Conservation (phyloP, 2,113 vertebrate genomes). For the Oncorhynchus keta region DNA sequence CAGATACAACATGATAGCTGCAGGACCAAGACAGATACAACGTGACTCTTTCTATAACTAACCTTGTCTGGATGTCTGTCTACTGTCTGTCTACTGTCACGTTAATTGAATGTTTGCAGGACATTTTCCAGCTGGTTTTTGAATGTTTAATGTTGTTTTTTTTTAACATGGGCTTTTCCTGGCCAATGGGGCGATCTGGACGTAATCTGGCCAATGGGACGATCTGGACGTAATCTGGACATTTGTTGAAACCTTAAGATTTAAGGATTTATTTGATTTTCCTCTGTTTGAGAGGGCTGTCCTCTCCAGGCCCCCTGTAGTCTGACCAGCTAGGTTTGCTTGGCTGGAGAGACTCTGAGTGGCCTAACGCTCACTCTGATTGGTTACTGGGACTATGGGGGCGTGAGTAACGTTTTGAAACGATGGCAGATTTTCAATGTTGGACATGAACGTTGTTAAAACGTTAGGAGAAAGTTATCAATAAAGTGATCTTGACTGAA, state of each 20-base stretch:
- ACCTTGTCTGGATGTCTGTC: too few relatives aligned
- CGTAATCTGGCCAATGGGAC: too few relatives aligned
- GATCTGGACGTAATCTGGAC: too few relatives aligned
- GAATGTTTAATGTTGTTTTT: too few relatives aligned
- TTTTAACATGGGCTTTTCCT: too few relatives aligned
- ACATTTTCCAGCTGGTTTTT: too few relatives aligned
- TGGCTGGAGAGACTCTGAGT: background rate
- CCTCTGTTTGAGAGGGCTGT: slow-evolving; percentile 18
- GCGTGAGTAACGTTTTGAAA: background rate
- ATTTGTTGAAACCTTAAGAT: background rate
- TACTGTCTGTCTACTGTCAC: too few relatives aligned
- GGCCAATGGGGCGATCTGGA: too few relatives aligned
- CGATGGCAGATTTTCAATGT: background rate
- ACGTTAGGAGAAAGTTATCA: slow-evolving; percentile 41
- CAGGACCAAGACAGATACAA: too few relatives aligned
- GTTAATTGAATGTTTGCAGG: too few relatives aligned
- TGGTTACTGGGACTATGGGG: background rate
- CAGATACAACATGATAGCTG: too few relatives aligned
- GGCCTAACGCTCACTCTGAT: background rate
- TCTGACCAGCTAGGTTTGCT: background rate
- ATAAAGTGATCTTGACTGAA: slow-evolving; percentile 38
- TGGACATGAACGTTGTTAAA: slow-evolving; percentile 16
- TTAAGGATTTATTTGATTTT: background rate
- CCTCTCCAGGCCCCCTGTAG: slow-evolving; percentile 3
- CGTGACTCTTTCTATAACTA: too few relatives aligned